Base-by-base conservation (phyloP, 2,888 invertebrate species). In the Hedychridium roseum region DNA sequence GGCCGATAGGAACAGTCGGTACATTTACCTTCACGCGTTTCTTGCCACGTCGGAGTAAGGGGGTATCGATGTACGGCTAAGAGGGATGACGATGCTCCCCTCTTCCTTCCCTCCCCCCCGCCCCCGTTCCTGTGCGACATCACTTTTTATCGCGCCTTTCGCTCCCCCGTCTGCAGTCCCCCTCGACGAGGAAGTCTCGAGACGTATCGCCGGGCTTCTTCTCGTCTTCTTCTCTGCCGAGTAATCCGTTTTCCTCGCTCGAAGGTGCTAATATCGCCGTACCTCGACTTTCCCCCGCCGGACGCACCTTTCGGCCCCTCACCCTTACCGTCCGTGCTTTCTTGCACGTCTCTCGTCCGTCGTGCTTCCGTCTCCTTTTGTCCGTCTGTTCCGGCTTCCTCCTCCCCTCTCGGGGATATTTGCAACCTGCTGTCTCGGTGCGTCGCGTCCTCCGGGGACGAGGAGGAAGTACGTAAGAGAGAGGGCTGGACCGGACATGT, bases 191-290 rank as follows among this genome's bases (percentile, higher is more conserved):
- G n/a, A n/a, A n/a, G n/a, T n/a, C n/a, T n/a, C n/a, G n/a, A n/a
- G n/a, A n/a, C n/a, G n/a, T n/a, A n/a, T n/a, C n/a, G n/a, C n/a
- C n/a, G n/a, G n/a, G n/a, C n/a, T n/a, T n/a, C n/a, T n/a, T n/a
- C n/a, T n/a, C n/a, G n/a, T n/a, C n/a, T n/a, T n/a, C n/a, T n/a
- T n/a, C n/a, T n/a, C 34, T 3, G 11, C 16, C 16, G 5, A 39
- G 49, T 55, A 51, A 54, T 50, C 51, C 54, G 54, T 54, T 50
- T 50, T 54, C 43, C 48, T 50, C 48, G 48, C 40, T 59, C 55
- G 56, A 54, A 54, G 48, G 51, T 50, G 48, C 51, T 55, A 55
- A 51, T 51, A 45, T 50, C 39, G 48, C 43, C 46, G 46, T 43
- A 43, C n/a, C n/a, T n/a, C n/a, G n/a, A n/a, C n/a, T n/a, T n/a